Conservation (phyloP, 2,797 vertebrate species). For the Pteronotus mesoamericanus region DNA sequence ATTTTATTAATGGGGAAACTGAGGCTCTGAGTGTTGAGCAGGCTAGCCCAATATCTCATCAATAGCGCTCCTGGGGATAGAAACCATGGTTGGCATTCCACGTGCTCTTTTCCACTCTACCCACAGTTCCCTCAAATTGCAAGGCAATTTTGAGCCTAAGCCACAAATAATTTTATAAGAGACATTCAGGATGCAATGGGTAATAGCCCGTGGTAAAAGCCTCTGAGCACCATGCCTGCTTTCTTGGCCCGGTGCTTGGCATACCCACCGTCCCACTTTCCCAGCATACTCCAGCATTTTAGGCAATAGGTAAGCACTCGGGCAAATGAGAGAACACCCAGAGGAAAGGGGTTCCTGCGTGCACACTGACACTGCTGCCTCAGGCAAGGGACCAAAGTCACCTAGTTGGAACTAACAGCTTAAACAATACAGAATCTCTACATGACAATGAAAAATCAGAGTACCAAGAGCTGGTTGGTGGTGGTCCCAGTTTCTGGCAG, state of each 20-base stretch:
- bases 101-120: background rate
- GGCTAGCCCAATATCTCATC: background rate
- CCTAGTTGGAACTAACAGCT: background rate
- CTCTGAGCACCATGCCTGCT: background rate
- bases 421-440: background rate
- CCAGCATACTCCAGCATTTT: background rate
- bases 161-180: background rate
- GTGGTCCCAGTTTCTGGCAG: slow-evolving; percentile 89
- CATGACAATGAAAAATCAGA: background rate
- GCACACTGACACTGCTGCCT: background rate
- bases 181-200: background rate
- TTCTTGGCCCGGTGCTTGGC: too few relatives aligned
- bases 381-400: background rate
- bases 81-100: background rate
- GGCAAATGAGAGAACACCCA: background rate
- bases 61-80: background rate
- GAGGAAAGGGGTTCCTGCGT: background rate
- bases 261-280: accelerated
- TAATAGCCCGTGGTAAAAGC: background rate
- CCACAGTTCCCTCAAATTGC: background rate
- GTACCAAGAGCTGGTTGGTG: slow-evolving; percentile 80
- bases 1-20: background rate
- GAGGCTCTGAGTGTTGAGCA: background rate
- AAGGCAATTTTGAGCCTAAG: background rate
- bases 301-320: background rate